Evolutionary conservation across 1,140 invertebrate genomes (phyloP).

Genomic region (Neelides sp.): DNA sequence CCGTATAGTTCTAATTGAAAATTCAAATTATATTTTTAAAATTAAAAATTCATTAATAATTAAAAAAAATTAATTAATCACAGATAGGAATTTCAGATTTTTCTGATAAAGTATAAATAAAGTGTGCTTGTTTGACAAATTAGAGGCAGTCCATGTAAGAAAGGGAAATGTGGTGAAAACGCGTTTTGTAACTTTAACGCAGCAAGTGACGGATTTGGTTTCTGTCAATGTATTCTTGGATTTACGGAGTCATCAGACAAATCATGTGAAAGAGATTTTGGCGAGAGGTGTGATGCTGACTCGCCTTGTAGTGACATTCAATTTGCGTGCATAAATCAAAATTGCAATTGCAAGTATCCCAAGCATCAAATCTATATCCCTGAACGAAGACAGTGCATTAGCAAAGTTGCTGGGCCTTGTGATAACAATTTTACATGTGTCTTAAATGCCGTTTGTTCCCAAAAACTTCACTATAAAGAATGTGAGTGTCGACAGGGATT

Average conservation of each 20-base stretch:
- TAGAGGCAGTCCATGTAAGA: not conserved
- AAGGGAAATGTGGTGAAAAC: not conserved
- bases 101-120: too few relatives aligned
- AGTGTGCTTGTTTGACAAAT: constrained; percentile 1
- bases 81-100: too few relatives aligned
- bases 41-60: too few relatives aligned
- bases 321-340: not conserved
- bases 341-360: not conserved
- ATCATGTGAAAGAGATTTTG: not conserved
- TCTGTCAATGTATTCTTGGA: too few relatives aligned
- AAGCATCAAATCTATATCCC: not conserved
- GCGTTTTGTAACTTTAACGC: not conserved
- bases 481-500: not conserved
- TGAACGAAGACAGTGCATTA: not conserved
- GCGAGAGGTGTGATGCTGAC: not conserved
- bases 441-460: too few relatives aligned
- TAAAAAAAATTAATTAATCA: too few relatives aligned
- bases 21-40: too few relatives aligned
- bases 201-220: too few relatives aligned
- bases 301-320: not conserved
- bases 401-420: too few relatives aligned
- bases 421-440: too few relatives aligned
- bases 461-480: not conserved
- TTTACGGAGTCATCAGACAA: too few relatives aligned
- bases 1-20: too few relatives aligned